Evolutionary conservation across 2,888 invertebrate genomes (phyloP).

Genomic region (Pristionchus entomophagus): DNA sequence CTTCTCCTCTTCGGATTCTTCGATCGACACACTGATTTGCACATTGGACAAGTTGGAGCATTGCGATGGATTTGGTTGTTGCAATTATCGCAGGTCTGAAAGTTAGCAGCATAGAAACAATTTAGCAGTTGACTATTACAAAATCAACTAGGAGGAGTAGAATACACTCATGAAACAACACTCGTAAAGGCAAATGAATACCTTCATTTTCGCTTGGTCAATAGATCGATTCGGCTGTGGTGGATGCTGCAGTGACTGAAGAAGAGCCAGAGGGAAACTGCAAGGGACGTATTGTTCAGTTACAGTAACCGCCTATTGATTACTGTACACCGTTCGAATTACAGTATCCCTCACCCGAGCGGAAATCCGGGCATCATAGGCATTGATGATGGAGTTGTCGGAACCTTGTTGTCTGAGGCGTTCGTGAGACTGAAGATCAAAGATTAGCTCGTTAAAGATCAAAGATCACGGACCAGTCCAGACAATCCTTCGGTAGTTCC

Average conservation of each 20-base stretch:
- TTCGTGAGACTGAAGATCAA: slow-evolving; percentile 1
- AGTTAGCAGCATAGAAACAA: neutral
- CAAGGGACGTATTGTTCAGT: neutral
- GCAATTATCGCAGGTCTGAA: slow-evolving; percentile 78
- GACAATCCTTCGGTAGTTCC: slow-evolving; percentile 19
- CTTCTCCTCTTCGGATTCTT: slow-evolving; percentile 45
- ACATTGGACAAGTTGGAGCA: slow-evolving; percentile 98
- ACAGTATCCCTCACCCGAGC: neutral
- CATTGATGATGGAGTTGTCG: neutral
- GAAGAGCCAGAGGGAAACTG: slow-evolving; percentile 21
- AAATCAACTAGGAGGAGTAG: too few species aligned
- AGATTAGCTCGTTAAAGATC: neutral
- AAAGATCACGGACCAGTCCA: neutral
- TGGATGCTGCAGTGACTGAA: slow-evolving; percentile 9
- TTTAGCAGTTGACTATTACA: too few species aligned
- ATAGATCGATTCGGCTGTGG: neutral
- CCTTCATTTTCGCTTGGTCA: slow-evolving; percentile 48
- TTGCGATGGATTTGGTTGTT: slow-evolving; percentile 84
- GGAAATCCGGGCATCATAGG: slow-evolving; percentile 27
- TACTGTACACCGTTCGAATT: neutral
- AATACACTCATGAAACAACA: too few species aligned
- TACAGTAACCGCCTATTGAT: neutral
- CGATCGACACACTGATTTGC: slow-evolving; percentile 91
- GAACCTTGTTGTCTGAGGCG: neutral
- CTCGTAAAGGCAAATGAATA: neutral